These are phyloP conservation scores for Melanophora roralis DNA, from an alignment of 2,888 invertebrate species.

Conservation along the genomic window DNA sequence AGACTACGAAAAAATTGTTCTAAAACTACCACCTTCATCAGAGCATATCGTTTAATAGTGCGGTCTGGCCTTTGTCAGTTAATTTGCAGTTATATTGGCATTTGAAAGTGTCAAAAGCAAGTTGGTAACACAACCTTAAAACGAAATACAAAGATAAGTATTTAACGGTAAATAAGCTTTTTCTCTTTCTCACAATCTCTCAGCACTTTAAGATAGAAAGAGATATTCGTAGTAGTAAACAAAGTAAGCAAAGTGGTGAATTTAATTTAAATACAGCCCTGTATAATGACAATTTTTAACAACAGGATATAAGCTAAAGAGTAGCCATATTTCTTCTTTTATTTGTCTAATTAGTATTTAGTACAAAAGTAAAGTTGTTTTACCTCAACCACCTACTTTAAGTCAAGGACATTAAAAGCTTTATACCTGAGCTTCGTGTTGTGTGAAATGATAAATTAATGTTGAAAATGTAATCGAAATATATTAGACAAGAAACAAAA, in stretches of 20 bases:
- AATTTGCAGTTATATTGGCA: slow-evolving; percentile 3
- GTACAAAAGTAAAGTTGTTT: neutral
- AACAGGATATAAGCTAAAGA: slow-evolving; percentile 8
- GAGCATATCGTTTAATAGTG: too few species aligned
- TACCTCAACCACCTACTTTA: neutral
- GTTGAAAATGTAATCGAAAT: neutral
- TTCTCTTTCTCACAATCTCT: neutral
- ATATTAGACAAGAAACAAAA: neutral
- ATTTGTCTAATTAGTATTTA: neutral
- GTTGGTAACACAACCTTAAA: slow-evolving; percentile 21
- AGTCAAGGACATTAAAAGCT: slow-evolving; percentile 9
- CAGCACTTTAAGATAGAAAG: too few species aligned
- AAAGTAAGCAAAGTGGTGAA: neutral
- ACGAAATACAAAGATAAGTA: slow-evolving; percentile 10
- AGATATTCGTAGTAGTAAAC: neutral
- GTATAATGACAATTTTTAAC: neutral
- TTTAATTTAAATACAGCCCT: slow-evolving; percentile 33
- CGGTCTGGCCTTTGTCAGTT: too few species aligned
- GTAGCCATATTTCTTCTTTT: slow-evolving; percentile 11
- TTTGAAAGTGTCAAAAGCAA: neutral
- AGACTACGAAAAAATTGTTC: slow-evolving; percentile 34
- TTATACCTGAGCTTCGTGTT: neutral
- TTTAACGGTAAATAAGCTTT: slow-evolving; percentile 29
- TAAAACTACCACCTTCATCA: slow-evolving; percentile 27
- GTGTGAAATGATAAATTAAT: slow-evolving; percentile 4